Evolutionary conservation across 2,888 invertebrate species (phyloP), one percentile per base, ranked within the genome.

Genomic region (Linyphia triangularis): DNA sequence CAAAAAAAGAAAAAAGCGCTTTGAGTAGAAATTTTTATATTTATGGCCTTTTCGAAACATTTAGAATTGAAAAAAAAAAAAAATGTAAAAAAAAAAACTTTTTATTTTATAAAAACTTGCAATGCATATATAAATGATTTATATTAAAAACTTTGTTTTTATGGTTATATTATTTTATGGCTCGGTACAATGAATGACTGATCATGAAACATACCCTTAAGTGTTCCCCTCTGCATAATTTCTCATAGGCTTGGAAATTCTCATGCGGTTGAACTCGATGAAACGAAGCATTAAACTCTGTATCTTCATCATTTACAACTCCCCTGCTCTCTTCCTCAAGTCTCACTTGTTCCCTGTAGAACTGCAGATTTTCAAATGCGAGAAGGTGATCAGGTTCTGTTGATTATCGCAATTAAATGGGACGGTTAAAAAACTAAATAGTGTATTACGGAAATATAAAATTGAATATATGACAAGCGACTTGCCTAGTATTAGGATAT

Each of bases 401-500:
- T n/a, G 37, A 33, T n/a, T 28, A 28, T 43, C 1, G 13, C 3
- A 65, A 7, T 67, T 67, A 13, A n/a, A 30, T 30, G 19, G 33
- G n/a, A 67, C 9, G 13, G 3, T 30, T 9, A 67, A 16, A n/a
- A 30, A 10, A 19, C 24, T 28, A 30, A 13, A n/a, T 30, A 5
- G 28, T 43, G 9, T 43, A 43, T 43, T n/a, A 13, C n/a, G 13
- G 13, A 1, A 43, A 43, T 16, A 43, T 43, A 43, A 43, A 43
- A 43, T n/a, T n/a, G n/a, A n/a, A n/a, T n/a, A n/a, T n/a, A n/a
- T 22, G 3, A 40, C 9, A 22, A 40, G 26, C 0, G 26, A 37
- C 92, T 91, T 91, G 93, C 94, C 93, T 75, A 98, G 91, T 89
- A 95, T 95, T 88, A 98, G 93, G 61, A 99, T 94, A 92, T 97